phyloP scores from a whole-genome alignment of 2,888 invertebrate species.

The Onchidella celtica region DNA sequence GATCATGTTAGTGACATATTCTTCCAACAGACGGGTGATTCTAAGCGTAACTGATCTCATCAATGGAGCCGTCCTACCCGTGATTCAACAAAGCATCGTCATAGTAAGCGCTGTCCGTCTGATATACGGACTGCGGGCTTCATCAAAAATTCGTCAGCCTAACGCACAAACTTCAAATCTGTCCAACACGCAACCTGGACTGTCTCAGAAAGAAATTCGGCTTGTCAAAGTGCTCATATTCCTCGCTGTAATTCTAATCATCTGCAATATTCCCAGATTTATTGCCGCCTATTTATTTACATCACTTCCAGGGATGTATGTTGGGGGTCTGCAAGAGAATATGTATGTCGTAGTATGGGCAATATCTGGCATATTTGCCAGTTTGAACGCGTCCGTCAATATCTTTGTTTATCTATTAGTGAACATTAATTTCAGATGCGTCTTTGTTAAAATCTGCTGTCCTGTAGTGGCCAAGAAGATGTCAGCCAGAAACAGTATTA shows the following conservation, averaged over 20 bases:
- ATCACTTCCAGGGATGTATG: not conserved
- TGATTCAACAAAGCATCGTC: slow-evolving; percentile 7
- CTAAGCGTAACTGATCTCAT: not conserved
- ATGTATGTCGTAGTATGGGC: not conserved
- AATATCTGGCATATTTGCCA: not conserved
- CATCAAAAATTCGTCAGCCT: not conserved
- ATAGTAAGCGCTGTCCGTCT: slow-evolving; percentile 2
- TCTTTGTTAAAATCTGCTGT: not conserved
- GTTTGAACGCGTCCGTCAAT: slow-evolving; percentile 2
- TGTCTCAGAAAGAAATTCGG: slow-evolving; percentile 13
- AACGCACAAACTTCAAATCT: not conserved
- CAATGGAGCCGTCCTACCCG: slow-evolving; percentile 21
- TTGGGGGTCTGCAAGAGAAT: not conserved
- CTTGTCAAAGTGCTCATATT: slow-evolving; percentile 11
- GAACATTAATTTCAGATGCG: not conserved
- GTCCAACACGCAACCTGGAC: not conserved
- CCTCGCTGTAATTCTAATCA: slow-evolving; percentile 2
- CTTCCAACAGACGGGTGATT: not conserved
- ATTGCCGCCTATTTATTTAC: not conserved
- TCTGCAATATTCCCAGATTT: slow-evolving; percentile 22
- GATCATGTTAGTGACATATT: not conserved
- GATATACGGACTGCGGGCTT: slow-evolving; percentile 15
- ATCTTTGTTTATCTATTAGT: slow-evolving; percentile 5
- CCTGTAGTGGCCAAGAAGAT: no score
- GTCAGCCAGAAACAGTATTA: no score